Evolutionary conservation across 2,888 invertebrate species (phyloP).

Genomic region (Drosophila tanythrix): DNA sequence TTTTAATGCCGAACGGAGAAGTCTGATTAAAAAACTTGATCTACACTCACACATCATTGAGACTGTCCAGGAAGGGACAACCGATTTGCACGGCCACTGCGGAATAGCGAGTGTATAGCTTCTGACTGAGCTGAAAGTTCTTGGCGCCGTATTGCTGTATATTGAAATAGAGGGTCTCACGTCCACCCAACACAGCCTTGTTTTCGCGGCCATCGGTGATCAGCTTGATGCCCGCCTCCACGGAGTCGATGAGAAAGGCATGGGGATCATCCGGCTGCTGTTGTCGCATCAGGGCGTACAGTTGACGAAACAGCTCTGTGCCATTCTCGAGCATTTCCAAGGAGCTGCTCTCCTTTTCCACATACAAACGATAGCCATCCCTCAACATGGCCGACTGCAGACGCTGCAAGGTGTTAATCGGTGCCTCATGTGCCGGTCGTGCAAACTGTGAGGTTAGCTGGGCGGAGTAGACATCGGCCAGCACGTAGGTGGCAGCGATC

Average conservation of each 20-base stretch:
- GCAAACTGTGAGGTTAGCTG: constrained; percentile 91
- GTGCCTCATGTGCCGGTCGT: constrained; percentile 89
- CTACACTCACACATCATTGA: constrained; percentile 88
- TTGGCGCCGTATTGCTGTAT: constrained; percentile 89
- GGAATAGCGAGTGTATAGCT: constrained; percentile 91
- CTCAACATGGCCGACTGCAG: constrained; percentile 89
- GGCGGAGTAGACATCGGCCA: constrained; percentile 92
- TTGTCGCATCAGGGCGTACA: constrained; percentile 89
- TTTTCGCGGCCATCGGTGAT: constrained; percentile 87
- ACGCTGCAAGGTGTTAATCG: constrained; percentile 88
- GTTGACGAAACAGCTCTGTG: constrained; percentile 89
- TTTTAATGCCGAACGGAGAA: not conserved
- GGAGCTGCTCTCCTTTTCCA: constrained; percentile 90
- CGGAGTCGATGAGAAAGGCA: constrained; percentile 88
- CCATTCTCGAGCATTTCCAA: constrained; percentile 91
- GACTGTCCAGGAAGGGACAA: constrained; percentile 90
- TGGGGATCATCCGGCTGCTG: constrained; percentile 80
- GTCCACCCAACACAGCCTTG: constrained; percentile 89
- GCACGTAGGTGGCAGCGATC: constrained; percentile 91
- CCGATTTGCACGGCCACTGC: constrained; percentile 91
- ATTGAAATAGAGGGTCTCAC: constrained; percentile 91
- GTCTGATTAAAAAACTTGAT: not conserved
- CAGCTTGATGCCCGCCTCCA: constrained; percentile 89
- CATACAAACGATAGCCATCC: constrained; percentile 88
- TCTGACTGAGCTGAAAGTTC: constrained; percentile 89